Conservation (phyloP, 1,140 invertebrate genomes). For the Trissolcus basalis region DNA sequence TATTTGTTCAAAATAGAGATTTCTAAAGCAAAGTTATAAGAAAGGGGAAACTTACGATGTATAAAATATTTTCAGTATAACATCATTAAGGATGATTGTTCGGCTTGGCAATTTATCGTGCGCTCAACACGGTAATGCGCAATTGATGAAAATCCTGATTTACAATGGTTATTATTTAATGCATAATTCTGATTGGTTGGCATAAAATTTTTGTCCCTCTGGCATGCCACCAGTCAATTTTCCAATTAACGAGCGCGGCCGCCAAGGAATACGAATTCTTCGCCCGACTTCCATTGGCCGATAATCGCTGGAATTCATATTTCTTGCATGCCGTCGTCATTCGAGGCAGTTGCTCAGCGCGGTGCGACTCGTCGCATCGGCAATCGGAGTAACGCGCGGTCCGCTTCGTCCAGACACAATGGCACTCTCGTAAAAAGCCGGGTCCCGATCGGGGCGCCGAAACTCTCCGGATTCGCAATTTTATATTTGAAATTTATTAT, state of each 20-base stretch:
- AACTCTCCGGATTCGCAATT: slow-evolving; percentile 68
- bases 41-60: not conserved
- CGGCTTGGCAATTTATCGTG: slow-evolving; percentile 1
- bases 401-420: slow-evolving; percentile 62
- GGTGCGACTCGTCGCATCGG: slow-evolving; percentile 53
- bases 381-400: slow-evolving; percentile 61
- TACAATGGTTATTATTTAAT: slow-evolving; percentile 56
- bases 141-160: slow-evolving; percentile 57
- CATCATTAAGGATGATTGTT: slow-evolving; percentile 50
- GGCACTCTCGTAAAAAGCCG: slow-evolving; percentile 67
- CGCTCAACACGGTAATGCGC: slow-evolving; percentile 24
- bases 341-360: slow-evolving; percentile 29
- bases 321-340: slow-evolving; percentile 60
- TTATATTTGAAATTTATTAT: slow-evolving; percentile 76
- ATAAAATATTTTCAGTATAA: slow-evolving; percentile 37
- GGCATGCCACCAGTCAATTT: slow-evolving; percentile 58
- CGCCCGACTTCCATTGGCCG: slow-evolving; percentile 57
- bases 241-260: slow-evolving; percentile 61
- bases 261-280: slow-evolving; percentile 60
- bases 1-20: no score
- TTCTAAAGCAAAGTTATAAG: not conserved
- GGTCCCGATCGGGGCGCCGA: slow-evolving; percentile 51
- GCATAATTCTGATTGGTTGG: slow-evolving; percentile 55
- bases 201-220: slow-evolving; percentile 47
- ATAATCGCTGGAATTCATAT: slow-evolving; percentile 63